These are phyloP conservation scores for Mamestra configurata DNA, from an alignment of 1,140 invertebrate species.

Conservation along the genomic window DNA sequence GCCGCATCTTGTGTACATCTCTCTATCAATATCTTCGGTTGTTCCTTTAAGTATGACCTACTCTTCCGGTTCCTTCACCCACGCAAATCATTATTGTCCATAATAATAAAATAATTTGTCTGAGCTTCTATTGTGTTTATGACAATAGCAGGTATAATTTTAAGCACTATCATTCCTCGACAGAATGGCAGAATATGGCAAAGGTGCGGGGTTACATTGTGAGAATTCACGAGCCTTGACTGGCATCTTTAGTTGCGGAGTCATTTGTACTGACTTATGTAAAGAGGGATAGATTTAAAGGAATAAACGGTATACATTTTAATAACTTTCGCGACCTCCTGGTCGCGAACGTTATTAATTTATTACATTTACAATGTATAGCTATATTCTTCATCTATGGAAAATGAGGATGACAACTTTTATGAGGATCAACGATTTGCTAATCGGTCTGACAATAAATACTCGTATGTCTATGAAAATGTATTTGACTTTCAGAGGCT, in stretches of 20 bases:
- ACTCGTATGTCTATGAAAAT: too few species aligned
- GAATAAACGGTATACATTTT: too few species aligned
- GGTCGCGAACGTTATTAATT: too few species aligned
- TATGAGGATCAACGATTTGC: too few species aligned
- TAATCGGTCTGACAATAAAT: too few species aligned
- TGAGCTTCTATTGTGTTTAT: background rate
- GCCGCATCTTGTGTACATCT: background rate
- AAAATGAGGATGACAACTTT: too few species aligned
- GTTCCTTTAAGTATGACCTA: background rate
- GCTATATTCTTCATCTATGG: too few species aligned
- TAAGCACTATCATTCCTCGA: constrained; percentile 9
- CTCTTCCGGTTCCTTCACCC: background rate
- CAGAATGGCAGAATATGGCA: background rate
- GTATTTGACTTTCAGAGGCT: too few species aligned
- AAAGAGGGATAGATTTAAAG: background rate
- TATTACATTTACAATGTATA: too few species aligned
- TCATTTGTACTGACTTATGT: background rate
- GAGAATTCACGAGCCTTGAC: constrained; percentile 8
- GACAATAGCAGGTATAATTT: constrained; percentile 30
- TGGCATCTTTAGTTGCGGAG: background rate
- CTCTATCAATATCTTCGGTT: background rate
- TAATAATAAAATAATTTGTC: constrained; percentile 32
- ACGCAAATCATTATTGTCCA: constrained; percentile 21
- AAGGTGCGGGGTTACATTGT: constrained; percentile 12
- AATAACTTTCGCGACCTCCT: too few species aligned